phyloP scores from a whole-genome alignment of 2,888 invertebrate genomes.

The Hybos culiciformis region DNA sequence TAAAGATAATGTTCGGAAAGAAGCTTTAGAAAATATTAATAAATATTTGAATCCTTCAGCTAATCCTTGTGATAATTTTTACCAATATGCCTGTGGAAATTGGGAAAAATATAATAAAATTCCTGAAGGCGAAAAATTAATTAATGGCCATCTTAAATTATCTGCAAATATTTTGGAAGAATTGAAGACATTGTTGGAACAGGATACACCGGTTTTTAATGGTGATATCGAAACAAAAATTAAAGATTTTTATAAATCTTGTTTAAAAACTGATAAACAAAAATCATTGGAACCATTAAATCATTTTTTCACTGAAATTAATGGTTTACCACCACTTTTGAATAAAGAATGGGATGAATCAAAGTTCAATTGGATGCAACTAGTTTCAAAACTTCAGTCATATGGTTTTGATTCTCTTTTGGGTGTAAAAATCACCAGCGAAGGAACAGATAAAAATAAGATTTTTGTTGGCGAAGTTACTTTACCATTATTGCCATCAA shows the following conservation, averaged over 20 bases:
- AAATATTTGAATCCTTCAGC: not conserved
- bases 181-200: not conserved
- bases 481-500: not conserved
- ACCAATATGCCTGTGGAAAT: constrained; percentile 2
- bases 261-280: not conserved
- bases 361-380: not conserved
- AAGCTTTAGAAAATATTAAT: not conserved
- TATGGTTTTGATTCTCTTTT: not conserved
- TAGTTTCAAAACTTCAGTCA: not conserved
- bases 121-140: not conserved
- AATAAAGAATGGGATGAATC: not conserved
- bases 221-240: not conserved
- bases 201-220: not conserved
- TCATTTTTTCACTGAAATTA: not conserved
- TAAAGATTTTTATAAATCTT: constrained; percentile 2
- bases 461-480: not conserved
- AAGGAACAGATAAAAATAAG: not conserved
- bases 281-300: constrained; percentile 1
- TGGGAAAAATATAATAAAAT: not conserved
- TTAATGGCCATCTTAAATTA: not conserved
- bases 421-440: not conserved
- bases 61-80: constrained; percentile 3
- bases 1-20: not conserved
- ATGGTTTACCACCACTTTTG: not conserved
- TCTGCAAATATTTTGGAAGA: not conserved